These are phyloP conservation scores for Phragmatobia fuliginosa DNA, from an alignment of 2,888 invertebrate genomes.

Conservation along the genomic window DNA sequence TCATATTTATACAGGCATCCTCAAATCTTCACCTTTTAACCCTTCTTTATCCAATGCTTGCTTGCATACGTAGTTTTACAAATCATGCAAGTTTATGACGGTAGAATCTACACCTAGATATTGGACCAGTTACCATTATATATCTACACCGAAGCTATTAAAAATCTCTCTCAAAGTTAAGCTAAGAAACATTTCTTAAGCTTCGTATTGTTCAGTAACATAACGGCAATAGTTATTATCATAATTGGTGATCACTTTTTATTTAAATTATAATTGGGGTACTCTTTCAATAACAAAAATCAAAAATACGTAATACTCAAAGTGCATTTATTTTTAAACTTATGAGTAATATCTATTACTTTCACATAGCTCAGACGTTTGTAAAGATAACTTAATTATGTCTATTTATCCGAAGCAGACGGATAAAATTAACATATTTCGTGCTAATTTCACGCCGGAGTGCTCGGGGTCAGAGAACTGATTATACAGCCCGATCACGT, in stretches of 20 bases:
- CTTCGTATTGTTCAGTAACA: background rate
- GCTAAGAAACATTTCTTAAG: background rate
- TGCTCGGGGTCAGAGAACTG: conserved; percentile 37
- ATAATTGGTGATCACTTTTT: background rate
- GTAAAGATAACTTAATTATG: conserved; percentile 40
- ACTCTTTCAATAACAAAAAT: background rate
- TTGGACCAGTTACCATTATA: too few species aligned
- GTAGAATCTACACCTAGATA: background rate
- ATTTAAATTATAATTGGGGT: too few species aligned
- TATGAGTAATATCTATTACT: background rate
- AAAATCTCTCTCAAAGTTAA: too few species aligned
- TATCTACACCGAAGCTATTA: too few species aligned
- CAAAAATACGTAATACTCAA: background rate
- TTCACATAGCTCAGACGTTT: conserved; percentile 23
- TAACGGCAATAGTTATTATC: background rate
- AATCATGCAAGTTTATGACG: too few species aligned
- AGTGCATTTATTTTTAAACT: background rate
- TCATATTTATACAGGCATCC: too few species aligned
- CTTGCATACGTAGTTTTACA: too few species aligned
- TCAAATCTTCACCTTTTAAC: background rate
- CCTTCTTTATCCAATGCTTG: background rate
- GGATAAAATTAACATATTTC: conserved; percentile 52
- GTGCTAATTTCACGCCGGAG: conserved; percentile 42
- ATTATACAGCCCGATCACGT: conserved; percentile 47
- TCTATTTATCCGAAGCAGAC: conserved; percentile 39